A percentile compares a stretch with the other conserved stretches of the same genome.
Conservation (phyloP, 2,797 vertebrate species). For the Arctocebus calabarensis region DNA sequence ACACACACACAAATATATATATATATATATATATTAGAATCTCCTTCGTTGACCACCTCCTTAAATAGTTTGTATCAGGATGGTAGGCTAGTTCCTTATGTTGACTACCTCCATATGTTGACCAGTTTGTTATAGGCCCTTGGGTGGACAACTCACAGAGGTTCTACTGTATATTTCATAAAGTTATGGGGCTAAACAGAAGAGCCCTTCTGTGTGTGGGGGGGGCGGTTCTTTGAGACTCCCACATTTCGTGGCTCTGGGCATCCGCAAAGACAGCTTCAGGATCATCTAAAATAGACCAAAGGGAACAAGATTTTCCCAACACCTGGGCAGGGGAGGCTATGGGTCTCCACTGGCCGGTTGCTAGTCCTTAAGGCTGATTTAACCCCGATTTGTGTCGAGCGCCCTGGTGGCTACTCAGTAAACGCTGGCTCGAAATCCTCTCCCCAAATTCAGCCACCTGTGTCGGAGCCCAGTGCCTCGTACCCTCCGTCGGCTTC, state of each 20-base stretch:
- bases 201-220: neutral
- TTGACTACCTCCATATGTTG: too few relatives aligned
- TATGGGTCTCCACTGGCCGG: accelerated
- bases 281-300: neutral
- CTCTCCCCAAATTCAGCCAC: neutral
- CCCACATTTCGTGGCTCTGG: neutral
- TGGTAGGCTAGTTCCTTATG: too few relatives aligned
- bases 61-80: too few relatives aligned
- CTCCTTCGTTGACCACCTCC: too few relatives aligned
- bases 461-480: accelerated
- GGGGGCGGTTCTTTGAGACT: neutral
- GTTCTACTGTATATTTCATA: neutral
- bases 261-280: neutral
- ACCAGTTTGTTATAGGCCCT: too few relatives aligned
- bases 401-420: neutral
- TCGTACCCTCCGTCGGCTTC: accelerated
- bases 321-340: neutral
- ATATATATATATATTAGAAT: too few relatives aligned
- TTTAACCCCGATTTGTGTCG: neutral
- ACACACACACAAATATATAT: accelerated
- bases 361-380: neutral
- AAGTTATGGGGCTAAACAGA: neutral
- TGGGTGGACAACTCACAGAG: too few relatives aligned
- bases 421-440: neutral
- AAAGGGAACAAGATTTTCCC: neutral